Evolutionary conservation across 2,113 vertebrate genomes (phyloP).

Genomic region (Dolichotis patagonum): DNA sequence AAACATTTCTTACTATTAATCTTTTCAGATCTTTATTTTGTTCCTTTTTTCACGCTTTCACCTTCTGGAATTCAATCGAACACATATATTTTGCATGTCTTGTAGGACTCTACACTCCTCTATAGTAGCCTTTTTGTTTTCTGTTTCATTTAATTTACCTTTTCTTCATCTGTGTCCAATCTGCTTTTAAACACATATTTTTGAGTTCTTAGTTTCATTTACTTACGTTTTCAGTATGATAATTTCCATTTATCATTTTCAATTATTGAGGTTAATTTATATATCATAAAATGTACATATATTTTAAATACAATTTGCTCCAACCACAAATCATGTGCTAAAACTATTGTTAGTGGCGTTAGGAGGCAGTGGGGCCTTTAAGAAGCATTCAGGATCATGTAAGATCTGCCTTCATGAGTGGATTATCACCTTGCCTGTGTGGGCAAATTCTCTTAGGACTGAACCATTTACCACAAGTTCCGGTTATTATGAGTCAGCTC

Average conservation of each 20-base stretch:
- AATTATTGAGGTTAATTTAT: background rate
- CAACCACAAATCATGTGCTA: background rate
- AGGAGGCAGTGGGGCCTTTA: background rate
- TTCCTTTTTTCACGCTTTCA: background rate
- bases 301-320: background rate
- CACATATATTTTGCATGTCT: background rate
- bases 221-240: background rate
- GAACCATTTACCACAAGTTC: background rate
- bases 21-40: background rate
- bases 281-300: background rate
- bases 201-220: background rate
- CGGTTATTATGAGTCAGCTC: background rate
- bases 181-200: background rate
- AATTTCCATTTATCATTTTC: background rate
- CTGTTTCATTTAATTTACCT: background rate
- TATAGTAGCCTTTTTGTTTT: background rate
- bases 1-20: background rate
- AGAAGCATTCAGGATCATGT: background rate
- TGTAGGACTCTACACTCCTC: background rate
- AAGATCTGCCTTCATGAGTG: background rate
- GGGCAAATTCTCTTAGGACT: background rate
- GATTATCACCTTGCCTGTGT: background rate
- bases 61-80: constrained; percentile 28
- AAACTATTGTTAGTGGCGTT: background rate
- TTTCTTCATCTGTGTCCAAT: background rate